Percentiles rank a stretch among this genome's conserved stretches.
Evolutionary conservation across 2,888 invertebrate genomes (phyloP).

Genomic region (Acleris literana): DNA sequence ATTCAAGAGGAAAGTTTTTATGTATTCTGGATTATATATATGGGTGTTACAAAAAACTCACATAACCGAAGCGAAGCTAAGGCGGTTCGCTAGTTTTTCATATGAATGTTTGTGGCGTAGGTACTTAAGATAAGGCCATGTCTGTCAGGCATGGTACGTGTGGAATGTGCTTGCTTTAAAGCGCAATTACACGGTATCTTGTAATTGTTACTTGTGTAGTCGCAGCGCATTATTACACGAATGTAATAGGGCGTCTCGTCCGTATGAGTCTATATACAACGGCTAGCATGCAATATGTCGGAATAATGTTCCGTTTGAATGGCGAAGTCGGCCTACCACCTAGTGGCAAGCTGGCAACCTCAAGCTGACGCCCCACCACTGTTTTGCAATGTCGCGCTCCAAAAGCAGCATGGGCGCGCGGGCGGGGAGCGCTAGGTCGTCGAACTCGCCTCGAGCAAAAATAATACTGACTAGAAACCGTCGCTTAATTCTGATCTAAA

Average conservation of each 20-base stretch:
- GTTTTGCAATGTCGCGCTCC: conserved; percentile 74
- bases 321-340: conserved; percentile 29
- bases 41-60: no score
- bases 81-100: no score
- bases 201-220: no score
- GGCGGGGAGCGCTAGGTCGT: conserved; percentile 65
- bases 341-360: conserved; percentile 35
- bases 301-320: conserved; percentile 32
- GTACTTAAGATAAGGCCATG: no score
- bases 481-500: conserved; percentile 42
- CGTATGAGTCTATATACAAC: neutral
- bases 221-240: neutral
- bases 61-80: no score
- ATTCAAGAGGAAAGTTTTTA: no score
- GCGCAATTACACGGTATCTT: no score
- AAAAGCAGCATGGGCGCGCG: conserved; percentile 66
- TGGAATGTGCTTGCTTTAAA: no score
- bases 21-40: no score
- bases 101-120: no score
- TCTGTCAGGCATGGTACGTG: no score
- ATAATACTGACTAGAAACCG: conserved; percentile 52
- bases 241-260: neutral
- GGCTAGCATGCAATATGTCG: neutral
- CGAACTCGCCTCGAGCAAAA: conserved; percentile 64
- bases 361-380: conserved; percentile 48